Base-by-base conservation (phyloP, 2,888 invertebrate species). In the Eurytoma californica region DNA sequence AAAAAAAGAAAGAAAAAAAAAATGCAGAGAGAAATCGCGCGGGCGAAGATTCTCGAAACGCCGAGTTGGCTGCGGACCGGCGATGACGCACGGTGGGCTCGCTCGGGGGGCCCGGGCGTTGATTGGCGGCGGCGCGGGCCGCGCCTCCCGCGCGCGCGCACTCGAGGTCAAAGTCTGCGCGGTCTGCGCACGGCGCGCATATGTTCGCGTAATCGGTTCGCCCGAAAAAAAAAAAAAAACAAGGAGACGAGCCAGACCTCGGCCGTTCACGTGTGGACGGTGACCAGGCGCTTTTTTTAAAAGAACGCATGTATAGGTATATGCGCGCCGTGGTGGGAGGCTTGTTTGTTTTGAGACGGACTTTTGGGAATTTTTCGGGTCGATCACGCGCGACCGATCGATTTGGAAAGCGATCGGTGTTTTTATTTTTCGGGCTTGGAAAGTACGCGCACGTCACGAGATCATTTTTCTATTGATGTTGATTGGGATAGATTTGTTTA, bases 111-210 rank as follows among this genome's bases (percentile, higher is more conserved):
- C 18, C 14, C 14, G 51, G 3, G 20, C n/a, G 66, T 4, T n/a
- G n/a, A 4, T 18, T 39, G 20, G 24, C 66, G 66, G 47, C 18
- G 3, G 13, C 7, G n/a, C 7, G n/a, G 18, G 18, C 28, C n/a
- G 49, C 47, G 30, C n/a, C 18, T 39, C 12, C 47, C 24, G 24
- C 24, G 51, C n/a, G 24, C 24, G 28, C 12, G 20, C 28, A 9
- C 9, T 16, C 77, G 77, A 72, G 72, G 73, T 65, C 73, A 72
- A 72, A 72, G 73, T 73, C 65, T 65, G 72, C 39, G 63, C n/a
- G 39, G n/a, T 63, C 30, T 13, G 53, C 53, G 13, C 53, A n/a
- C 53, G 39, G 53, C 53, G 53, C 53, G 49, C 49, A 14, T 14
- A 9, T n/a, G 39, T 14, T 30, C 63, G 39, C 63, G 39, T 63